Percentiles rank a stretch among this genome's conserved stretches.
Conservation (phyloP, 2,797 vertebrate species). For the Micrastur ruficollis region DNA sequence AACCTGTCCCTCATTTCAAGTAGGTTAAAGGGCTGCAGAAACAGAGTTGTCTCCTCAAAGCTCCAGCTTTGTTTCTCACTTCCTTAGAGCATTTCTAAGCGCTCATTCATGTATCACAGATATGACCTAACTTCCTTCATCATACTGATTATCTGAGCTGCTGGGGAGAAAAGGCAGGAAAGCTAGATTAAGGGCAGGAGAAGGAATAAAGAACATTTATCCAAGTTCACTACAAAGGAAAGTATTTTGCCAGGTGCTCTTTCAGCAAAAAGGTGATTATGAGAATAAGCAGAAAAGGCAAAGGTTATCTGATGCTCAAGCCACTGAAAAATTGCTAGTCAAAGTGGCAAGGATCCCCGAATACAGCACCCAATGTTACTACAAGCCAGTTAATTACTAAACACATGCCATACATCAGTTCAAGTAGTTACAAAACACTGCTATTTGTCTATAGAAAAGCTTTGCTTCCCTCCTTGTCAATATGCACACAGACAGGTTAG, state of each 20-base stretch:
- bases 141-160: neutral
- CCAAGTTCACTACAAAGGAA: neutral
- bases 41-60: neutral
- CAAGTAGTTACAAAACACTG: neutral
- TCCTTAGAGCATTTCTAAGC: neutral
- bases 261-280: neutral
- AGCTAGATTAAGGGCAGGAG: neutral
- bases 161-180: neutral
- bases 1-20: neutral
- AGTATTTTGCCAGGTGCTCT: neutral
- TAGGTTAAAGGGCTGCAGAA: neutral
- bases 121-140: neutral
- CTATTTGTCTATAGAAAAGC: neutral
- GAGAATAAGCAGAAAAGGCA: neutral
- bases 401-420: neutral
- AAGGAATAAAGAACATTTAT: neutral
- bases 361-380: neutral
- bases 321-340: neutral
- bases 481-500: rapidly evolving
- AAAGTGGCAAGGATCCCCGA: neutral
- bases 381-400: neutral
- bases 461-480: neutral
- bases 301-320: neutral
- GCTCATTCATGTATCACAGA: neutral
- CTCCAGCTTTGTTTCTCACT: neutral